Conservation (phyloP, 2,797 vertebrate species). For the Sebastes vulpes region DNA sequence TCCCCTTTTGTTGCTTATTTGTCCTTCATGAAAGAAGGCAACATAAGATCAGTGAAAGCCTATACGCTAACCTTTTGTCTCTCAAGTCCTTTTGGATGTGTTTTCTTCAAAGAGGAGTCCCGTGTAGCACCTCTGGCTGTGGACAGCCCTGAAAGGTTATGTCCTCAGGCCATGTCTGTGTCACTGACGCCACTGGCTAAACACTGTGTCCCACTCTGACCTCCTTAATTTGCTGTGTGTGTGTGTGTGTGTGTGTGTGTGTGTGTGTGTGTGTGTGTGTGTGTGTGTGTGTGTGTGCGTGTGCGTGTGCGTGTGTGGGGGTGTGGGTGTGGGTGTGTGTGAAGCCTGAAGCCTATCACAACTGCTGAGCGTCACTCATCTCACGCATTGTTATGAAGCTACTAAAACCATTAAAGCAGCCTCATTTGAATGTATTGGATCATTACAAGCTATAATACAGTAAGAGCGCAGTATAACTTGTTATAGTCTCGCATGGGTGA, state of each 20-base stretch:
- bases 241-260: constrained; percentile 14
- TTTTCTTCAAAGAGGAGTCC: constrained; percentile 69
- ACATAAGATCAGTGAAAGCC: constrained; percentile 29
- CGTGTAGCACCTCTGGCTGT: constrained; percentile 43
- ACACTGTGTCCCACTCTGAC: constrained; percentile 66
- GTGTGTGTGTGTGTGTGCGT: constrained; percentile 12
- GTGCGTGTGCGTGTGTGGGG: constrained; percentile 3
- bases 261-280: not conserved
- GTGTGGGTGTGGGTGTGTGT: not conserved
- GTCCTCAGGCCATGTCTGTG: constrained; percentile 68
- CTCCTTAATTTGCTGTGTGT: constrained; percentile 49
- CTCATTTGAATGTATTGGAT: not conserved
- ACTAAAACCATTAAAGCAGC: not conserved
- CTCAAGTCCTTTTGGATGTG: constrained; percentile 44
- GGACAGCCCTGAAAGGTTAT: constrained; percentile 55
- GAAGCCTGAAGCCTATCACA: constrained; percentile 17
- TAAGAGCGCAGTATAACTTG: not conserved
- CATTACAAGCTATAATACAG: not conserved
- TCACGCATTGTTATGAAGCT: not conserved
- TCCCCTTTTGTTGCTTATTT: constrained; percentile 18
- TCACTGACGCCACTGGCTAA: constrained; percentile 61
- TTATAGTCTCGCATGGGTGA: not conserved
- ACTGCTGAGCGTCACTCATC: not conserved
- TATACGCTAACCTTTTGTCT: constrained; percentile 48
- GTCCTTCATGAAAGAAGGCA: constrained; percentile 6